A percentile compares a stretch with the other conserved stretches of the same genome.
These are phyloP conservation scores for Centropus bengalensis DNA, from an alignment of 2,113 vertebrate species.

Conservation along the genomic window DNA sequence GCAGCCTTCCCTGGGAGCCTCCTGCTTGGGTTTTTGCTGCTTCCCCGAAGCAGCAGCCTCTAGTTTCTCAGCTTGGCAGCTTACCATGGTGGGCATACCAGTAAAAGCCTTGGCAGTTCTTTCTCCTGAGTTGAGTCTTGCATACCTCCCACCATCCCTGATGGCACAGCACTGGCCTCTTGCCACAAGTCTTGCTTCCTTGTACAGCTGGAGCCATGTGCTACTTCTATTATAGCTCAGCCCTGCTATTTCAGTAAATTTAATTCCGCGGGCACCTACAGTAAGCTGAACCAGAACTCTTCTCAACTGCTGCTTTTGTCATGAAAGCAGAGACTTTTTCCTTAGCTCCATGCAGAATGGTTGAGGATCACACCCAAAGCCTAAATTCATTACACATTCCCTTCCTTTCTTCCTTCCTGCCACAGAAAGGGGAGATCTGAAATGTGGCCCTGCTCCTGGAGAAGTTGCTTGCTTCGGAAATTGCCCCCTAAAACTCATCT, in stretches of 20 bases:
- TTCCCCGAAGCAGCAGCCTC: background rate
- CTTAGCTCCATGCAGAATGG: background rate
- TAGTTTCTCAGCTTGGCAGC: accelerated
- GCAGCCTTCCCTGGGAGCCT: background rate
- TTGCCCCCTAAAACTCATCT: accelerated
- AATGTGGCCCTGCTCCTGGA: accelerated
- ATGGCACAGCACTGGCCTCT: accelerated
- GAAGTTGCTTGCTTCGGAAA: background rate
- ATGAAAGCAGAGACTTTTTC: background rate
- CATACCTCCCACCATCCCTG: accelerated
- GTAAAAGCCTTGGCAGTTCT: accelerated
- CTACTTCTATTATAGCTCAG: background rate
- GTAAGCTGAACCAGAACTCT: background rate
- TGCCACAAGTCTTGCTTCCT: background rate
- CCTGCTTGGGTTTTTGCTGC: accelerated
- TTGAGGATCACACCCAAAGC: background rate
- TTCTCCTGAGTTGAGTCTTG: background rate
- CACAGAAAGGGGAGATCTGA: background rate
- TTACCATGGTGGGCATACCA: accelerated
- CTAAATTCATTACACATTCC: background rate
- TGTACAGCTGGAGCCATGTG: accelerated
- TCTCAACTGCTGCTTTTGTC: background rate
- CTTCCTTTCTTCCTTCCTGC: background rate
- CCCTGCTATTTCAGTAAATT: background rate
- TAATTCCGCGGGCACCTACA: background rate